Conservation (phyloP, 2,888 invertebrate genomes). For the Tachina lurida region DNA sequence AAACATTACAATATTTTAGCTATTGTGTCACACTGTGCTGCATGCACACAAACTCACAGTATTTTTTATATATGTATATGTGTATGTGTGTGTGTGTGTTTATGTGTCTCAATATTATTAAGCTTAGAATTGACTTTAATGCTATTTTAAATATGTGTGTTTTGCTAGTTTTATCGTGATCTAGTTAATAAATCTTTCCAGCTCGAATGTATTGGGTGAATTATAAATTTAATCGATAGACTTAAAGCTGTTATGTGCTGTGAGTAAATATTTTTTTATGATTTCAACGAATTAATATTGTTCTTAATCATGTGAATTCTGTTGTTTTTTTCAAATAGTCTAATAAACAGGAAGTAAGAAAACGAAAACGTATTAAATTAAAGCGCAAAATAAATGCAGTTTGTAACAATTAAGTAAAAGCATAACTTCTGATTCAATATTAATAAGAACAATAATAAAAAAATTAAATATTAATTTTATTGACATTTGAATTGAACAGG, state of each 20-base stretch:
- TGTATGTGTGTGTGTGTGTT: background rate
- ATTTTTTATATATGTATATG: background rate
- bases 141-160: conserved; percentile 54
- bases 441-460: too few species aligned
- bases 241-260: background rate
- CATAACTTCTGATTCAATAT: too few species aligned
- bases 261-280: conserved; percentile 1
- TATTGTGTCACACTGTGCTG: conserved; percentile 9
- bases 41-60: background rate
- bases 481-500: background rate
- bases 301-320: conserved; percentile 39
- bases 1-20: background rate
- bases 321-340: background rate
- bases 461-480: too few species aligned
- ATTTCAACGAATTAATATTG: conserved; percentile 15
- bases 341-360: background rate
- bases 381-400: background rate
- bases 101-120: conserved; percentile 2
- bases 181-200: conserved; percentile 59
- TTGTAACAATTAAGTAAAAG: background rate
- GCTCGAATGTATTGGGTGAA: background rate
- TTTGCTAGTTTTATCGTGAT: conserved; percentile 51
- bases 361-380: background rate
- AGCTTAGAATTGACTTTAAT: conserved; percentile 53
- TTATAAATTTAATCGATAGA: conserved; percentile 12